These are phyloP conservation scores for Montipora cactus DNA, from an alignment of 64 coral and sea anemone genomes.

Conservation along the genomic window DNA sequence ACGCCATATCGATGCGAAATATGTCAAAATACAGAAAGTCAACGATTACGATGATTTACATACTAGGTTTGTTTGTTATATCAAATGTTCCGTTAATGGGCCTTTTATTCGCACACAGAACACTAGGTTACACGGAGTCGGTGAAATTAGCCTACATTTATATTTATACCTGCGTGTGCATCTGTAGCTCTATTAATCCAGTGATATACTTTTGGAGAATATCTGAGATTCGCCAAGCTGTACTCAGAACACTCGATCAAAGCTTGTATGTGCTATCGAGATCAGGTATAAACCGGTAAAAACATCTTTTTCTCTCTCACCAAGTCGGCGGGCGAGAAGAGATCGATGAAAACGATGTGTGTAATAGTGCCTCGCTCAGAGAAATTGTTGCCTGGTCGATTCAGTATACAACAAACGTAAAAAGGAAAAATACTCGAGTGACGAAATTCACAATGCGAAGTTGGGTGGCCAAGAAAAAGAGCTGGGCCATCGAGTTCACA, in stretches of 20 bases:
- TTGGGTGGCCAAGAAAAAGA: no score
- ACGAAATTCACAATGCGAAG: no score
- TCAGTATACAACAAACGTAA: no score
- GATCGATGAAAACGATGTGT: no score
- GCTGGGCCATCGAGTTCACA: no score
- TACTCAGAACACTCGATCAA: neutral
- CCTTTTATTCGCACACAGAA: slow-evolving; percentile 17
- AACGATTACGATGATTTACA: slow-evolving; percentile 70
- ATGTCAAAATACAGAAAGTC: slow-evolving; percentile 58
- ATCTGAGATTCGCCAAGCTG: slow-evolving; percentile 22
- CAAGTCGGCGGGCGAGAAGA: no score
- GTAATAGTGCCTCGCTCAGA: no score
- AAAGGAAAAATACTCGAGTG: no score
- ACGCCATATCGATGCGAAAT: neutral
- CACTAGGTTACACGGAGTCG: slow-evolving; percentile 51
- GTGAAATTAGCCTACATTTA: slow-evolving; percentile 67
- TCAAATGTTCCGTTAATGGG: slow-evolving; percentile 64
- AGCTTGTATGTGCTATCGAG: neutral
- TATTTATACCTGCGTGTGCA: slow-evolving; percentile 49
- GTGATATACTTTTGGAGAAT: slow-evolving; percentile 59
- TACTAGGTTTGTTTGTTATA: slow-evolving; percentile 68
- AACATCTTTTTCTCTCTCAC: no score
- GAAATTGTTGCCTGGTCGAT: no score
- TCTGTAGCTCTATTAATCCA: slow-evolving; percentile 70
- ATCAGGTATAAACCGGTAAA: no score